phyloP scores from a whole-genome alignment of 2,113 vertebrate species.

The Epinephelus moara region DNA sequence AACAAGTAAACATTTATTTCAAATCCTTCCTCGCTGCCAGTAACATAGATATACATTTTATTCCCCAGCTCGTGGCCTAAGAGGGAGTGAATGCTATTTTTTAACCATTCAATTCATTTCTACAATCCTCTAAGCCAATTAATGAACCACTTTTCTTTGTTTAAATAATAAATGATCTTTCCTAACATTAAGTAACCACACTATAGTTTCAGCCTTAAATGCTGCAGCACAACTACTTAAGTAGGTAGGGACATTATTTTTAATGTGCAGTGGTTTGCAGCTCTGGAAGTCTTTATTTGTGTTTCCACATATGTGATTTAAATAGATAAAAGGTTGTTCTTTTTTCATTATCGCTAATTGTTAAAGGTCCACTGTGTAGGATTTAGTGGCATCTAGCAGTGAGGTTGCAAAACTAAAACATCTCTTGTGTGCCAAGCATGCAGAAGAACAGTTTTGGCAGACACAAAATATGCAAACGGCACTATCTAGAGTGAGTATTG shows the following conservation, averaged over 20 bases:
- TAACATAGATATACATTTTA: background rate
- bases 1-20: slow-evolving; percentile 33
- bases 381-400: too few relatives aligned
- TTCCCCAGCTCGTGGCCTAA: background rate
- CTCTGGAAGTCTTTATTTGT: background rate
- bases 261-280: background rate
- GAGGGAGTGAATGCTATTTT: background rate
- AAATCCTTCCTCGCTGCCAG: slow-evolving; percentile 10
- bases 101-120: background rate
- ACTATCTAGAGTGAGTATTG: too few relatives aligned
- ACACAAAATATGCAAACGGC: too few relatives aligned
- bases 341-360: background rate
- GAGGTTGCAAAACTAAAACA: too few relatives aligned
- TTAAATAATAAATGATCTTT: background rate
- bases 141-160: background rate
- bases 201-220: background rate
- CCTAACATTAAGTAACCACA: background rate
- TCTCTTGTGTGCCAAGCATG: too few relatives aligned
- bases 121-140: background rate
- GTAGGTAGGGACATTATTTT: background rate
- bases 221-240: background rate
- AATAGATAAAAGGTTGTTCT: background rate
- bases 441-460: too few relatives aligned
- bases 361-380: too few relatives aligned
- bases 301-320: background rate